phyloP scores from a whole-genome alignment of 2,113 vertebrate species.

The Martes martes region DNA sequence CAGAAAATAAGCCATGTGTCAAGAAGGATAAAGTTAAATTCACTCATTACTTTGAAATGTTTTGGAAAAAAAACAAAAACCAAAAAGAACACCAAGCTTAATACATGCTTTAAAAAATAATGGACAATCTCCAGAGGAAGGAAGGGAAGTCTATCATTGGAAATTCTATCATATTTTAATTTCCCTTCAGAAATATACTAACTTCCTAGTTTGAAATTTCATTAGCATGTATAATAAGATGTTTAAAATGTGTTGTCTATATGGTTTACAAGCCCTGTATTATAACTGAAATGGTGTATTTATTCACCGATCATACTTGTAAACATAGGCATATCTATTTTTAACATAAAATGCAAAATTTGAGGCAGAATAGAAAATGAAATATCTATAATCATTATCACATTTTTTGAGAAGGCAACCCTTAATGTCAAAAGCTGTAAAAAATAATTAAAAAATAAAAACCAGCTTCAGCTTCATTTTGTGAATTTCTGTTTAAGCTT shows the following conservation, averaged over 20 bases:
- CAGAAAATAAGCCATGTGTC: constrained; percentile 57
- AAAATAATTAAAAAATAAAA: background rate
- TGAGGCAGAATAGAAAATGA: constrained; percentile 27
- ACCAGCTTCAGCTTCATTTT: background rate
- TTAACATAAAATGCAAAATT: constrained; percentile 18
- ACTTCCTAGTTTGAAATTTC: constrained; percentile 33
- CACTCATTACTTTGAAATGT: constrained; percentile 60
- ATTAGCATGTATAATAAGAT: background rate
- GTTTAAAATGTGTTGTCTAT: background rate
- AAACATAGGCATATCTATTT: background rate
- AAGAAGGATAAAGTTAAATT: constrained; percentile 58
- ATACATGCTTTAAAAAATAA: constrained; percentile 79
- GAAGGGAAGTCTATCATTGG: constrained; percentile 72
- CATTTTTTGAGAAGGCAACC: constrained; percentile 5
- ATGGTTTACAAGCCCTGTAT: constrained; percentile 22
- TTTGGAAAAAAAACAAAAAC: constrained; percentile 28
- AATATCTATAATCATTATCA: background rate
- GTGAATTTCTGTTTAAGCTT: background rate
- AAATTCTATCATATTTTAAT: constrained; percentile 37
- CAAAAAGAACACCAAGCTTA: constrained; percentile 57
- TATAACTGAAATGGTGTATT: background rate
- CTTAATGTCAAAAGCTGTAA: constrained; percentile 26
- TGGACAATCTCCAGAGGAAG: constrained; percentile 86
- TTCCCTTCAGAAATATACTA: constrained; percentile 42
- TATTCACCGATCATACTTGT: background rate